phyloP scores from a whole-genome alignment of 1,140 invertebrate genomes.

The Elysia chlorotica region DNA sequence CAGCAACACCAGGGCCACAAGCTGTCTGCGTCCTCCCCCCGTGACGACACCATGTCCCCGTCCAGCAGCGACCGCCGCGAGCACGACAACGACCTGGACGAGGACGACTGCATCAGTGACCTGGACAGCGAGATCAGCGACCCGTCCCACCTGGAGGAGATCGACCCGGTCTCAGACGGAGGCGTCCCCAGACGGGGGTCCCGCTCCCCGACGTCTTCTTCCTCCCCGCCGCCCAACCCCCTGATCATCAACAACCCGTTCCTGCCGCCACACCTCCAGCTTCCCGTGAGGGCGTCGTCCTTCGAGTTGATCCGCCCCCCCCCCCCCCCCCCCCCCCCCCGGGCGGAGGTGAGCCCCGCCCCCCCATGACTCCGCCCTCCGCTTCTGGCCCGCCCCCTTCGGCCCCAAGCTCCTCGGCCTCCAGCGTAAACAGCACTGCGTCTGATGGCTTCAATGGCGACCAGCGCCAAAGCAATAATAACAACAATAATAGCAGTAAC shows the following conservation, averaged over 20 bases:
- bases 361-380: background rate
- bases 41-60: conserved; percentile 17
- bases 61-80: conserved; percentile 19
- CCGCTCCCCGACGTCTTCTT: too few relatives aligned
- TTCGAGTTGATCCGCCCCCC: conserved; percentile 3
- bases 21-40: conserved; percentile 12
- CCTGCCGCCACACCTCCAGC: conserved; percentile 21
- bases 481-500: too few relatives aligned
- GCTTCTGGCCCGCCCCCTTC: background rate
- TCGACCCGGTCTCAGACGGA: conserved; percentile 17
- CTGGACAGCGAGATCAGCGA: conserved; percentile 20
- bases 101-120: conserved; percentile 23
- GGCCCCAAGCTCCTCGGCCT: background rate
- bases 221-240: conserved; percentile 15
- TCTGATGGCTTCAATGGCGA: background rate
- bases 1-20: conserved; percentile 21
- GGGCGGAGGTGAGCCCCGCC: background rate
- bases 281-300: conserved; percentile 7
- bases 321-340: background rate
- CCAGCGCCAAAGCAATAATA: too few relatives aligned
- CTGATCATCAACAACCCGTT: conserved; percentile 23
- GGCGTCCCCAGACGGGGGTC: too few relatives aligned
- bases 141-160: conserved; percentile 17
- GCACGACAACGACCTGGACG: conserved; percentile 18
- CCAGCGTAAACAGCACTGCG: background rate